Evolutionary conservation across 2,888 invertebrate species (phyloP), one percentile per base, ranked within the genome.

Genomic region (Iselma pallidipennis): DNA sequence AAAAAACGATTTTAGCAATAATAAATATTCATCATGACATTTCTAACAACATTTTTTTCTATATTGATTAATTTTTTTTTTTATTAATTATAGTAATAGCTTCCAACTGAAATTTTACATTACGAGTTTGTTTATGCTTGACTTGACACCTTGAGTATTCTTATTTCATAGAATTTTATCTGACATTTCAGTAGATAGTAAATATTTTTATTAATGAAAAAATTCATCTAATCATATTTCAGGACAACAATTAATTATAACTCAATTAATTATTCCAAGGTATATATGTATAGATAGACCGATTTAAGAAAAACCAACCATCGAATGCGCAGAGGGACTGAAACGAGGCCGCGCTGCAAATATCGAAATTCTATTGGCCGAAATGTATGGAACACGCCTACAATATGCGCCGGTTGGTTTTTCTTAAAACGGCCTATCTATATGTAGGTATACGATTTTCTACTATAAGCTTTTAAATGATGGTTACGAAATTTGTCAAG

Each of bases 101-200:
- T 51, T 51, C 28, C 51, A 51, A 29, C 31, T 51, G 14, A n/a
- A 45, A 37, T n/a, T 4, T 23, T 49, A 25, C 55, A 29, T 49
- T 59, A 49, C 59, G 33, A 53, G 54, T 61, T 60, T 61, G 55
- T 21, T 42, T 58, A 62, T 48, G 62, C 58, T 51, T 62, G 50
- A 55, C 10, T 62, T 62, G 54, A 49, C 58, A 51, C 62, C 62
- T 62, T 62, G 58, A 52, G 48, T 60, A 14, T 7, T 16, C 37
- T n/a, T 28, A 19, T 31, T 56, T 33, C 49, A n/a, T 52, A 48
- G 50, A 61, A 49, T 60, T 50, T 51, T 50, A 45, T 54, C 16
- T 62, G 62, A 58, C 62, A 62, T 62, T 62, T 62, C 50, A 33
- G 55, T 23, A 16, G 25, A 14, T 23, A 31, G 28, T 49, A 48